phyloP scores from a whole-genome alignment of 1,140 invertebrate genomes.

The Dendroctonus valens region DNA sequence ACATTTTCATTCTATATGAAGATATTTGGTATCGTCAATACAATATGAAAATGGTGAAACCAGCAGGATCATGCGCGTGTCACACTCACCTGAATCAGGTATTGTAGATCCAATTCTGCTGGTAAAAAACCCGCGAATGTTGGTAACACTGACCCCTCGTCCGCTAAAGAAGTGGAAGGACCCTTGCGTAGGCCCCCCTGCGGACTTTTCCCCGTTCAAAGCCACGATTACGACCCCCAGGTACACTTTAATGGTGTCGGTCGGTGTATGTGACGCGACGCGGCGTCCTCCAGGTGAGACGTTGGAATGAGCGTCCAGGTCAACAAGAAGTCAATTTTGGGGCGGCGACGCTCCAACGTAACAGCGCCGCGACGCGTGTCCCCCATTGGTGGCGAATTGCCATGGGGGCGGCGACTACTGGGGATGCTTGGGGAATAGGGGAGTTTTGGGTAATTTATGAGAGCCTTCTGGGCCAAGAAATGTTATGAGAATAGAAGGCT shows the following conservation, averaged over 20 bases:
- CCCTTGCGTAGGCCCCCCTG: conserved; percentile 27
- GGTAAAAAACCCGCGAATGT: conserved; percentile 59
- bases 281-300: conserved; percentile 28
- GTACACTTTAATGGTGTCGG: conserved; percentile 24
- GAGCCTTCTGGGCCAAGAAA: conserved; percentile 44
- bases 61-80: not conserved
- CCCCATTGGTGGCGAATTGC: conserved; percentile 31
- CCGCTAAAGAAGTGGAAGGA: conserved; percentile 27
- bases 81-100: conserved; percentile 57
- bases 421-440: conserved; percentile 21
- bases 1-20: no score
- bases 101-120: conserved; percentile 56
- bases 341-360: conserved; percentile 34
- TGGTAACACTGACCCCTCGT: conserved; percentile 54
- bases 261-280: conserved; percentile 21
- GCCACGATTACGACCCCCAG: conserved; percentile 33
- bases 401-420: conserved; percentile 16
- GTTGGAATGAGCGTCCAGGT: conserved; percentile 26
- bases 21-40: no score
- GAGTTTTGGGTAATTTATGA: conserved; percentile 25
- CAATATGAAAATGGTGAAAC: no score
- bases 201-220: conserved; percentile 35
- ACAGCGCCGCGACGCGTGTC: conserved; percentile 37
- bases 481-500: conserved; percentile 13
- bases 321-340: conserved; percentile 32